These are phyloP conservation scores for Eristalinus aeneus DNA, from an alignment of 2,888 invertebrate species.

Conservation along the genomic window DNA sequence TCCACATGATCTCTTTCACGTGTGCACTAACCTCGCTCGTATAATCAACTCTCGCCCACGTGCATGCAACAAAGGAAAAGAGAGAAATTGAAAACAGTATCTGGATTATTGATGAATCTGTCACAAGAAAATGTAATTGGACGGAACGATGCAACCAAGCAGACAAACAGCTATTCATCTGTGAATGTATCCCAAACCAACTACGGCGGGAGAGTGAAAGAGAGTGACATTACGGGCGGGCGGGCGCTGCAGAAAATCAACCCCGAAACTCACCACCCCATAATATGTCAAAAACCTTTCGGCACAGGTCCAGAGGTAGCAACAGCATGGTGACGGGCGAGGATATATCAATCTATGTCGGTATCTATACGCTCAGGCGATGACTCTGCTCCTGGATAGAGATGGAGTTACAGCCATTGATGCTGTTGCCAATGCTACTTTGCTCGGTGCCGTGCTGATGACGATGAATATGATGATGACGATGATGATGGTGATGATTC, in stretches of 20 bases:
- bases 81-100: conserved; percentile 71
- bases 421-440: conserved; percentile 47
- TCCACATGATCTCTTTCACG: conserved; percentile 36
- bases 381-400: conserved; percentile 57
- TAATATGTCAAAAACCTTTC: conserved; percentile 62
- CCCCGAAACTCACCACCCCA: conserved; percentile 48
- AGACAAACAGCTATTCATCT: conserved; percentile 72
- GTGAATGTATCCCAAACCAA: conserved; percentile 69
- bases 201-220: conserved; percentile 56
- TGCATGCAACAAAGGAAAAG: conserved; percentile 13
- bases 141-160: conserved; percentile 72
- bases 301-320: conserved; percentile 16
- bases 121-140: conserved; percentile 73
- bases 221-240: conserved; percentile 26
- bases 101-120: conserved; percentile 73
- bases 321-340: conserved; percentile 8
- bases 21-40: conserved; percentile 38
- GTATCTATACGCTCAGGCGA: conserved; percentile 40
- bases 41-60: conserved; percentile 10
- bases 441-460: neutral
- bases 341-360: conserved; percentile 66
- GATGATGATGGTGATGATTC: conserved; percentile 62
- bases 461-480: conserved; percentile 24
- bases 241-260: conserved; percentile 37
- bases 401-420: conserved; percentile 44